Base-by-base conservation (phyloP, 1,140 invertebrate species). In the Eumeta japonica region DNA sequence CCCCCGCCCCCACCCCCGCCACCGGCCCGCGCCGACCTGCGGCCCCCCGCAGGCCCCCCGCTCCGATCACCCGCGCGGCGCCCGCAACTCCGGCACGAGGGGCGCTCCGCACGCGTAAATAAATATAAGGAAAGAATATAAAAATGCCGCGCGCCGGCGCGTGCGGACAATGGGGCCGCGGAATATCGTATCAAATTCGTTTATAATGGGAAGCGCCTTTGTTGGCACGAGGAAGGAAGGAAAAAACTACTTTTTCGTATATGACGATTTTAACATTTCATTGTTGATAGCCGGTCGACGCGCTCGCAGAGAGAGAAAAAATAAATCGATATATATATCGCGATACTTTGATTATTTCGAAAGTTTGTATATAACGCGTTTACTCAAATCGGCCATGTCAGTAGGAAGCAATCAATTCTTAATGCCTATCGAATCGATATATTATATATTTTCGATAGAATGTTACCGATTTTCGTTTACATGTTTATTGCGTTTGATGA, bases 111-210 rank as follows among this genome's bases (percentile, higher is more conserved):
- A 39, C 43, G 47, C 46, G 38, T 51, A 50, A 38, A 51, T 48
- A 59, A n/a, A 24, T 31, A 31, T 33, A 55, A 7, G 56, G 66
- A 64, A 60, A 46, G 55, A 49, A 55, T 50, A 59, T 45, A 61
- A 62, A 59, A 60, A 55, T 57, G 50, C 44, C 16, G 50, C 49
- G 36, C 36, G 49, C 34, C 34, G 51, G 52, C 64, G 67, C 62
- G 63, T 68, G 62, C 58, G 53, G 48, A 60, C 58, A 58, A 64
- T 59, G 32, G 51, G 27, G 27, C 37, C 20, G 20, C 63, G 56
- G 63, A 67, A 62, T 62, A 59, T 59, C 56, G 58, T 58, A 71
- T 71, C 58, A 67, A 66, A 62, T 63, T 62, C 66, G 62, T 71
- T 61, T 66, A 49, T 24, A 58, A 55, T 48, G 50, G 58, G 55